Evolutionary conservation across 2,797 vertebrate genomes (phyloP).

Genomic region (Oophaga sylvatica): DNA sequence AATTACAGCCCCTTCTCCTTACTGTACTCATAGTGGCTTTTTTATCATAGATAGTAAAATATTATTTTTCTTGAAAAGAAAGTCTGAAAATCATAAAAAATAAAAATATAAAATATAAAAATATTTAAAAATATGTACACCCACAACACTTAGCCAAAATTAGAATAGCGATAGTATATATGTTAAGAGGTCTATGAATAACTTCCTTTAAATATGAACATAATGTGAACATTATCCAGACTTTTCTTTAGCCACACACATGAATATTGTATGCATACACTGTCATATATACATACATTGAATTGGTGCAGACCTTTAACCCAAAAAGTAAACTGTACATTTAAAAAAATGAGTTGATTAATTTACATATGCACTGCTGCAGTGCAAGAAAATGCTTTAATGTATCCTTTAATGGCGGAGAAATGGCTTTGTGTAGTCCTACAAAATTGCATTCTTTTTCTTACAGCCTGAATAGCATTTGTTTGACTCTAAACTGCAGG

Average conservation of each 20-base stretch:
- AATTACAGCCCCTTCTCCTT: not conserved
- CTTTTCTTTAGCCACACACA: constrained; percentile 60
- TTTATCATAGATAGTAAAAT: not conserved
- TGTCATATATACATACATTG: constrained; percentile 66
- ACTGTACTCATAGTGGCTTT: not conserved
- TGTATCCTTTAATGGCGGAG: constrained; percentile 86
- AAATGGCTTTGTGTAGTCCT: constrained; percentile 82
- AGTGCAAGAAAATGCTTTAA: constrained; percentile 86
- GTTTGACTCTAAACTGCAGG: constrained; percentile 69
- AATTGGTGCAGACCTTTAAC: constrained; percentile 78
- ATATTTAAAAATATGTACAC: constrained; percentile 1
- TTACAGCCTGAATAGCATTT: constrained; percentile 69
- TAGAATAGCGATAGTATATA: not conserved
- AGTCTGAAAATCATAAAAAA: not conserved
- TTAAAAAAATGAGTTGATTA: constrained; percentile 88
- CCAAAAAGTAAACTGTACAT: constrained; percentile 87
- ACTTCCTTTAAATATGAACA: not conserved
- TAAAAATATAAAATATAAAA: not conserved
- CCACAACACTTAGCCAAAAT: not conserved
- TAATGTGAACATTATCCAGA: constrained; percentile 34
- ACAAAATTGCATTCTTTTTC: constrained; percentile 78
- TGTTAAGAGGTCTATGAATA: not conserved
- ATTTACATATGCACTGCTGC: constrained; percentile 95
- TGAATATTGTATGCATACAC: constrained; percentile 69
- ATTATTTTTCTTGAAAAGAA: not conserved